These are phyloP conservation scores for Rhynchotus rufescens DNA, from an alignment of 2,797 vertebrate species.

Conservation along the genomic window DNA sequence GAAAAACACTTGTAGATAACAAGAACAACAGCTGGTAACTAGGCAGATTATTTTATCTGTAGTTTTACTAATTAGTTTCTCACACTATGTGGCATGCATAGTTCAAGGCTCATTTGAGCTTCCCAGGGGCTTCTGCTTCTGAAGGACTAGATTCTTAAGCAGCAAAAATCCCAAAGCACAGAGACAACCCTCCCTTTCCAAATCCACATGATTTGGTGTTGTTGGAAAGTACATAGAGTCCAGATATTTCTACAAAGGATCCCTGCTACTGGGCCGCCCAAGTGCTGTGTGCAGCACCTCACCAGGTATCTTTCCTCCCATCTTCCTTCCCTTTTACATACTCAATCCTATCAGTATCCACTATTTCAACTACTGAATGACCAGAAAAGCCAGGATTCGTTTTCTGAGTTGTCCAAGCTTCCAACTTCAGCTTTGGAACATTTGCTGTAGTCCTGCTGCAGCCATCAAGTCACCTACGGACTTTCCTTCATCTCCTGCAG, in stretches of 20 bases:
- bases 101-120: background rate
- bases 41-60: background rate
- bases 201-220: background rate
- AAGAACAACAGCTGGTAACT: background rate
- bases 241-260: background rate
- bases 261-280: background rate
- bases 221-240: background rate
- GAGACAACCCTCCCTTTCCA: background rate
- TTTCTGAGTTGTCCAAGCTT: constrained; percentile 37
- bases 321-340: background rate
- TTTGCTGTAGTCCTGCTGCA: constrained; percentile 21
- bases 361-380: constrained; percentile 9
- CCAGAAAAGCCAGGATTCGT: constrained; percentile 50
- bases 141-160: background rate
- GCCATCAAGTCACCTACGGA: constrained; percentile 53
- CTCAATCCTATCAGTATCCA: background rate
- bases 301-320: background rate
- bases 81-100: background rate
- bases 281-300: background rate
- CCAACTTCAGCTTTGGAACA: constrained; percentile 55
- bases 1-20: background rate
- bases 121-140: background rate
- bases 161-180: background rate
- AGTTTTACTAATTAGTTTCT: background rate
- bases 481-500: constrained; percentile 29